Evolutionary conservation across 2,797 vertebrate genomes (phyloP), one percentile per base, ranked within the genome.

Genomic region (Tokudaia muenninki): DNA sequence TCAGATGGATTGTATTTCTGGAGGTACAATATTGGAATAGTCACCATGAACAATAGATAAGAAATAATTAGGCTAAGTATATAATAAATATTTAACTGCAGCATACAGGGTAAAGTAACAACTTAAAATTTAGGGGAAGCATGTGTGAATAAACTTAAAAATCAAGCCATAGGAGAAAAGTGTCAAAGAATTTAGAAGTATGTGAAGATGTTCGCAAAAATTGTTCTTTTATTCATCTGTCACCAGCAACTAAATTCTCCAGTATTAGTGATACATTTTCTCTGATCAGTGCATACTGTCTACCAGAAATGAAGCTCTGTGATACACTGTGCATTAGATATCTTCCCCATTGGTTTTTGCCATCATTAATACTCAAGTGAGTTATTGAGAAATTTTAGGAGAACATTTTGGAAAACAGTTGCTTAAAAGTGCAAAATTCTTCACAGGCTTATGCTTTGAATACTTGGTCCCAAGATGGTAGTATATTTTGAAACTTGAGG

Each of bases 151-250:
- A 24, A 17, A 47, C 10, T 1, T 41, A 44, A 74, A 24, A 44
- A 47, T 41, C 61, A 87, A 82, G 34, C 1, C 34, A 59, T 5
- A 44, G 84, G 21, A 11, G 47, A 75, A 14, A 61, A 57, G 11
- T 81, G 37, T 31, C 29, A 96, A 41, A 87, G 41, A 87, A n/a
- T 94, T 95, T 74, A 95, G 44, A 91, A 24, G 34, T 95, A 44
- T n/a, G 3, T 74, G 11, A 95, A 94, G n/a, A 93, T 81, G 29
- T 72, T 47, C 67, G 41, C 37, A 70, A 87, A 90, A 92, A 31
- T 72, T 34, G 61, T 95, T 92, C 16, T 81, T 9, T 9, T 47
- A 31, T 12, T 87, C 65, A 79, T 12, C 29, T 94, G 41, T 55
- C n/a, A 59, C 37, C 50, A 82, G 26, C 13, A 70, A 47, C 31